Base-by-base conservation (phyloP, 2,888 invertebrate genomes). In the Chelonus formosanus region DNA sequence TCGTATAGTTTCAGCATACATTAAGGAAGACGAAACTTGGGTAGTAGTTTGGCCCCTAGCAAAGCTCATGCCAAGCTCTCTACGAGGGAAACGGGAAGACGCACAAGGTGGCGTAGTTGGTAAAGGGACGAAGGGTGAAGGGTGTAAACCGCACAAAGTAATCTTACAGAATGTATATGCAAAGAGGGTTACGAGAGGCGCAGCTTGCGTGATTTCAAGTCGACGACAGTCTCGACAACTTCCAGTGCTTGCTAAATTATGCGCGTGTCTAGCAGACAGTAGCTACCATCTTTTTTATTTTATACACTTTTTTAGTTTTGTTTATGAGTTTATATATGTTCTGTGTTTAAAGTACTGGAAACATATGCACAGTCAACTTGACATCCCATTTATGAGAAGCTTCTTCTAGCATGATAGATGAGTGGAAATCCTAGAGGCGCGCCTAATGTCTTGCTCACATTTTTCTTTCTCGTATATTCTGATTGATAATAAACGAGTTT, bases 131-230 rank as follows among this genome's bases (percentile, higher is more conserved):
- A 52, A 63, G 62, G 68, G 63, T 65, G 65, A 69, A 69, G 81
- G 80, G 81, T 82, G 83, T 82, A 82, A 84, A 83, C 83, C 82
- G 80, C 81, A 77, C 79, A 83, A 84, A 83, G 84, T 84, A 84
- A 84, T 84, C 82, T 84, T 84, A 84, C 84, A 84, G 84, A 83
- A 83, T 84, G 84, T 84, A 84, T 84, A 84, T 84, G 84, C 84
- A 83, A 84, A 84, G 84, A 61, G 71, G 67, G 71, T 63, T 63
- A 60, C 58, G 47, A 67, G 59, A 64, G 65, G 63, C 81, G 78
- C 83, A 82, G 83, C 83, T 83, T 83, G 84, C 83, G 76, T 73
- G 81, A 81, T 78, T 78, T 76, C 74, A 74, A 59, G 63, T 55
- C 50, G 71, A 70, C 75, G 77, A 79, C 78, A 81, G 80, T 76